These are phyloP conservation scores for Luffia ferchaultella DNA, from an alignment of 2,888 invertebrate species.

Conservation along the genomic window DNA sequence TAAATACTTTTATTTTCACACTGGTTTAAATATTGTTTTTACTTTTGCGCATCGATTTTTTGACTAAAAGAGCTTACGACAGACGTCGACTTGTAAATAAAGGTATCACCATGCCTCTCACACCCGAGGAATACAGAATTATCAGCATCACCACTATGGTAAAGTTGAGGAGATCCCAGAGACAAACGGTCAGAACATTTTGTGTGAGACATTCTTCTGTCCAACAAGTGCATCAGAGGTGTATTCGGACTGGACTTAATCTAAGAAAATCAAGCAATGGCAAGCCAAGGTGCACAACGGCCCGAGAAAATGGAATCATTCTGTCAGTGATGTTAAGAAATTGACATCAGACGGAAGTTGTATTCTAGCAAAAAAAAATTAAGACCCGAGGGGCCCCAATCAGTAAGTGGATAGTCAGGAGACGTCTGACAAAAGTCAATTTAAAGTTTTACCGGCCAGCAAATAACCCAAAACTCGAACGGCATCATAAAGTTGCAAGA, in stretches of 20 bases:
- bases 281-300: constrained; percentile 1
- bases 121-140: too few species aligned
- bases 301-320: constrained; percentile 6
- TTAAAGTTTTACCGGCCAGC: background rate
- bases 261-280: background rate
- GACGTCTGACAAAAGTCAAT: background rate
- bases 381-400: background rate
- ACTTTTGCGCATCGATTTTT: background rate
- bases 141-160: background rate
- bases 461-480: background rate
- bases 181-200: background rate
- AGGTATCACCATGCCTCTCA: too few species aligned
- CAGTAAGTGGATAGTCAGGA: background rate
- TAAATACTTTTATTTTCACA: background rate
- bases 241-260: background rate
- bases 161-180: background rate
- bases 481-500: constrained; percentile 1
- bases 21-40: background rate
- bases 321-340: constrained; percentile 3
- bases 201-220: background rate
- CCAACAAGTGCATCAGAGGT: background rate
- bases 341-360: background rate
- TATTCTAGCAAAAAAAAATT: background rate
- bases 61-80: background rate
- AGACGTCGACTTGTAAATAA: background rate